Evolutionary conservation across 2,888 invertebrate genomes (phyloP), one percentile per base, ranked within the genome.

Genomic region (Caenorhabditis afra): DNA sequence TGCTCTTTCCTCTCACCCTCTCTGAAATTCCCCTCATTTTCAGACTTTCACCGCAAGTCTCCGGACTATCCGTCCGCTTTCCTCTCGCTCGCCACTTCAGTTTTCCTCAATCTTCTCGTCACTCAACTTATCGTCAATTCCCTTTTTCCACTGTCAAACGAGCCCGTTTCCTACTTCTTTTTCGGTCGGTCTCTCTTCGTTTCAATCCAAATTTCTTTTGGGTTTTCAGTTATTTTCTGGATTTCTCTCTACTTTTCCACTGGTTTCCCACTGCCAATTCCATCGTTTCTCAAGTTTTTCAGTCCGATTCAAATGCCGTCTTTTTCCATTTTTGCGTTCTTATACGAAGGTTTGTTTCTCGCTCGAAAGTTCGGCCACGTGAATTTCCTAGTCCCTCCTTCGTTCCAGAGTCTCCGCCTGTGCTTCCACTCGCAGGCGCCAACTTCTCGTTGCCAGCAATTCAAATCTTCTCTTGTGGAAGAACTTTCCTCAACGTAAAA

Each of bases 391-490:
- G 11, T 41, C 12, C 14, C 41, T 41, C 11, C 2, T 14, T 18
- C 2, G 16, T 59, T 65, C 18, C 55, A 50, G 68, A 62, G 8
- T 41, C 53, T 37, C 35, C 75, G 8, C 7, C 35, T 29, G 18
- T 44, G 1, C 45, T n/a, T 18, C 44, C 45, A 1, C 57, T 37
- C n/a, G 3, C 49, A 14, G 18, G 39, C 12, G 7, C 23, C 14
- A 70, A 70, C 37, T 23, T 77, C 1, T 37, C 71, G 0, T 12
- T 22, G 4, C 61, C 61, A 3, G 7, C 29, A 29, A 39, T 71
- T 39, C 64, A 71, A 23, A 12, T 77, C 11, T 78, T 64, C 20
- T 78, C 78, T 11, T 78, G 78, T 49, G 71, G 71, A 4, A 47
- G 71, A 16, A 71, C 78, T 0, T 61, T 66, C 20, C n/a, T 71